Evolutionary conservation across 2,797 vertebrate species (phyloP).

Genomic region (Buphagus erythrorhynchus): DNA sequence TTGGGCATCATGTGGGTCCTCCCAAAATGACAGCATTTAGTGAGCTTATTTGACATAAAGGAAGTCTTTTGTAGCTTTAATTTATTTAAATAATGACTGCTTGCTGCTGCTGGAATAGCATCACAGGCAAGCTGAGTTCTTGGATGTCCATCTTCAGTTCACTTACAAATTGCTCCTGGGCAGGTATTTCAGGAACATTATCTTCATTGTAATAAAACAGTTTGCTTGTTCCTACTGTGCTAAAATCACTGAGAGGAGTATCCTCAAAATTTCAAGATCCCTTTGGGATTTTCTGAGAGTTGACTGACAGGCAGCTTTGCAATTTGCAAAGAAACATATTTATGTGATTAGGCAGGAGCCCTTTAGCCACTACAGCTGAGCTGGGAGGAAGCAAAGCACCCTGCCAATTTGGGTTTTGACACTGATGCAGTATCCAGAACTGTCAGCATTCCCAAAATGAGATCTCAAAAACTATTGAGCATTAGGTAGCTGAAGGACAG

Average conservation of each 20-base stretch:
- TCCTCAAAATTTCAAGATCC: not conserved
- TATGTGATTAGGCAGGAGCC: slow-evolving; percentile 1
- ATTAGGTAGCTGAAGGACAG: not conserved
- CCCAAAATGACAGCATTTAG: not conserved
- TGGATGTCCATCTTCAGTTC: not conserved
- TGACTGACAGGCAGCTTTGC: not conserved
- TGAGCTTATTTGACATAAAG: not conserved
- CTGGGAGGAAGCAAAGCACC: not conserved
- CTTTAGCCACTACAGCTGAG: not conserved
- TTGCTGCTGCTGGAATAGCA: not conserved
- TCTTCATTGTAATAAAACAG: not conserved
- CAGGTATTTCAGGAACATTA: not conserved
- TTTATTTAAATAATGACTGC: not conserved
- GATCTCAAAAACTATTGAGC: not conserved
- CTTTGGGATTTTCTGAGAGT: not conserved
- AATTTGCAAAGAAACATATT: not conserved
- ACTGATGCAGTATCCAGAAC: not conserved
- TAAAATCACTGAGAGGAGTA: not conserved
- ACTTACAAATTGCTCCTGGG: not conserved
- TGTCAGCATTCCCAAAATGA: slow-evolving; percentile 12
- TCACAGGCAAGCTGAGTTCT: not conserved
- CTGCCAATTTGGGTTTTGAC: slow-evolving; percentile 16
- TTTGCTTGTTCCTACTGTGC: not conserved
- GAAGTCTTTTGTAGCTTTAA: not conserved
- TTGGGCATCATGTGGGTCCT: not conserved